Evolutionary conservation across 2,888 invertebrate genomes (phyloP).

Genomic region (Shargacucullia verbasci): DNA sequence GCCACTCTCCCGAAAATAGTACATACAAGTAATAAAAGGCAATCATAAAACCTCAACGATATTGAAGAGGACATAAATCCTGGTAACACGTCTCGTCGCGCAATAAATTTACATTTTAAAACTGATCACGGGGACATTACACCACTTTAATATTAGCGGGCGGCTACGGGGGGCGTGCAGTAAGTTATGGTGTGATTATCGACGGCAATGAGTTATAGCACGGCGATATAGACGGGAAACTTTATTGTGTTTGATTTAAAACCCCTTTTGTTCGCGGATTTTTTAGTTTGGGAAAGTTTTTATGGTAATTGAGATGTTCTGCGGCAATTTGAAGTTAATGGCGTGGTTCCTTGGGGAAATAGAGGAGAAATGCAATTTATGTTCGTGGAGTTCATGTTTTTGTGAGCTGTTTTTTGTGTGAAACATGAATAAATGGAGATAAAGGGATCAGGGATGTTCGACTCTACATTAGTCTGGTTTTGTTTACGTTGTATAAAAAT

Average conservation of each 20-base stretch:
- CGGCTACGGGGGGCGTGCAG: conserved; percentile 35
- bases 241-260: conserved; percentile 61
- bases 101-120: conserved; percentile 61
- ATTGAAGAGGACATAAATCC: conserved; percentile 54
- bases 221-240: conserved; percentile 44
- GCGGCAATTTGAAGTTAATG: conserved; percentile 55
- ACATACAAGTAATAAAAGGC: conserved; percentile 44
- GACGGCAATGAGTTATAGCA: conserved; percentile 54
- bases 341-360: conserved; percentile 44
- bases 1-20: conserved; percentile 43
- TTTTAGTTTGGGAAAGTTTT: conserved; percentile 47
- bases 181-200: conserved; percentile 62
- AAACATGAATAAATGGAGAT: background rate
- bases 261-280: conserved; percentile 55
- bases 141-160: conserved; percentile 58
- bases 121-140: conserved; percentile 59
- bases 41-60: conserved; percentile 50
- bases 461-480: too few species aligned
- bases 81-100: conserved; percentile 48
- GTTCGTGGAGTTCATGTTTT: conserved; percentile 29
- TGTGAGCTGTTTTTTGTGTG: conserved; percentile 11
- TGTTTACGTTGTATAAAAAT: too few species aligned
- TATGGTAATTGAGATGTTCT: conserved; percentile 56
- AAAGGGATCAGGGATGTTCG: background rate
- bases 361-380: conserved; percentile 40